Conservation (phyloP, 2,113 vertebrate genomes). For the Polyodon spathula region DNA sequence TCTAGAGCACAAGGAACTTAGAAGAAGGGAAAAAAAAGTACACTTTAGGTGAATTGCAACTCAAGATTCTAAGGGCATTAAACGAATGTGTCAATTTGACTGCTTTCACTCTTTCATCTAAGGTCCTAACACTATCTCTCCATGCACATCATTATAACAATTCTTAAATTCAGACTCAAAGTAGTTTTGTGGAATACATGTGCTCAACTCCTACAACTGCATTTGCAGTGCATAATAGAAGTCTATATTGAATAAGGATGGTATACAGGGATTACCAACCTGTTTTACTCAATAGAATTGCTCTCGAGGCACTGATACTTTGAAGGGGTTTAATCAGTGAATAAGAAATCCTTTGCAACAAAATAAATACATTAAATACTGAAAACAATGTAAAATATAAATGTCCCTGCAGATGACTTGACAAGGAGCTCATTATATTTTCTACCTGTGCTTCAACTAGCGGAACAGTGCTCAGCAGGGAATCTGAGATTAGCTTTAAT, state of each 20-base stretch:
- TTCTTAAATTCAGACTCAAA: no score
- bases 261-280: background rate
- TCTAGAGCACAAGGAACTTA: background rate
- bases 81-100: background rate
- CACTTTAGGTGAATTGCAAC: background rate
- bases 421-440: background rate
- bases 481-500: constrained; percentile 3
- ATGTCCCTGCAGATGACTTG: background rate
- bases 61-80: background rate
- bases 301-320: background rate
- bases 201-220: no score
- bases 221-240: no score
- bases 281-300: background rate
- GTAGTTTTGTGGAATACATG: no score
- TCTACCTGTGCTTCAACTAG: background rate
- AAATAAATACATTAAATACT: background rate
- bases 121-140: no score
- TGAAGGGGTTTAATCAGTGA: no score
- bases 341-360: no score
- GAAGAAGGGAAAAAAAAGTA: background rate
- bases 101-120: no score
- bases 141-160: no score
- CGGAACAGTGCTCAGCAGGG: background rate
- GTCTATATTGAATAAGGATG: no score
- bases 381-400: constrained; percentile 2